phyloP scores from a whole-genome alignment of 2,113 vertebrate species.

The Gracilinanus agilis region DNA sequence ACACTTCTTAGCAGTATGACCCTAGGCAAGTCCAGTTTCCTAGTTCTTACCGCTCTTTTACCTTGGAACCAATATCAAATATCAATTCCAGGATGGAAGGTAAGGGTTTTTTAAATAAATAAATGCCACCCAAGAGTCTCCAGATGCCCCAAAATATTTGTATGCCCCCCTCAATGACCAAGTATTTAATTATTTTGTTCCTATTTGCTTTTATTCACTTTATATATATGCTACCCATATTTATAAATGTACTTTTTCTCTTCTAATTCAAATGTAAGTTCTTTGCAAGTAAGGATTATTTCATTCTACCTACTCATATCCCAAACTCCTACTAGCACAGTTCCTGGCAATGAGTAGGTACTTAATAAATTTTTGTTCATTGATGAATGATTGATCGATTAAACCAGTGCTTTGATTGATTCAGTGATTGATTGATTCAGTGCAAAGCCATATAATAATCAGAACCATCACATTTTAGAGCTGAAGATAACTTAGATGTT shows the following conservation, averaged over 20 bases:
- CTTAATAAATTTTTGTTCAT: neutral
- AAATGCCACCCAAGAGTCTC: neutral
- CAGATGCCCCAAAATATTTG: neutral
- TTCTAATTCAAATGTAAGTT: neutral
- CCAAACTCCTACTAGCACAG: neutral
- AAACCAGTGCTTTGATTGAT: too few species aligned
- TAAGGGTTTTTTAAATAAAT: too few species aligned
- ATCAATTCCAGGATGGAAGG: too few species aligned
- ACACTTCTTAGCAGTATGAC: too few species aligned
- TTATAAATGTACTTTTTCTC: neutral
- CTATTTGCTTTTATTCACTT: neutral
- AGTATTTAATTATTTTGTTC: neutral
- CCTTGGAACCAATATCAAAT: too few species aligned
- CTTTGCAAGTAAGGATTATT: neutral
- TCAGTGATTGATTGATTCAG: neutral
- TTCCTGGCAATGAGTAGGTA: neutral
- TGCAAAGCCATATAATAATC: neutral
- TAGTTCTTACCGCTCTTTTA: too few species aligned
- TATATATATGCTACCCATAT: neutral
- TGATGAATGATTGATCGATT: neutral
- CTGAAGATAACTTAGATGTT: neutral
- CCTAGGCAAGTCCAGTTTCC: too few species aligned
- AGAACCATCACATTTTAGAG: neutral
- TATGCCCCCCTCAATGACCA: neutral
- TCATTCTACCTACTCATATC: neutral